These are phyloP conservation scores for Macaria notata DNA, from an alignment of 2,888 invertebrate species.

Conservation along the genomic window DNA sequence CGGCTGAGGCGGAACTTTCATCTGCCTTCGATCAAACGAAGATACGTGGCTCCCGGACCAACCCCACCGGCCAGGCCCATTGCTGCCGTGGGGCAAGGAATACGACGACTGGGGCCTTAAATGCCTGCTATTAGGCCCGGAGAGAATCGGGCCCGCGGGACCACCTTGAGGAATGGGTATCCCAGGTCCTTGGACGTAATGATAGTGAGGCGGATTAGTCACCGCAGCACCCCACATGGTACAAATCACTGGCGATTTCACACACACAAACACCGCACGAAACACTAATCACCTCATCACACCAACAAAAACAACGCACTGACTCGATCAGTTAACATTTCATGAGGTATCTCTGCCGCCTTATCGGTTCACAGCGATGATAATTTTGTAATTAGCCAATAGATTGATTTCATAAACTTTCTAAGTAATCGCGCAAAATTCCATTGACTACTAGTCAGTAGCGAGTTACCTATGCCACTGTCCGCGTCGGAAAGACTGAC, in stretches of 20 bases:
- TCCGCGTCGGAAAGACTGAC: slow-evolving; percentile 74
- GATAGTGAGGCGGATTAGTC: slow-evolving; percentile 72
- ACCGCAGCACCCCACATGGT: slow-evolving; percentile 78
- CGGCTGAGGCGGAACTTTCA: slow-evolving; percentile 74
- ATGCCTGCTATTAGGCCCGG: slow-evolving; percentile 64
- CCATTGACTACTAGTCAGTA: slow-evolving; percentile 57
- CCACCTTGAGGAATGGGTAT: slow-evolving; percentile 58
- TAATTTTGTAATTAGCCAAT: slow-evolving; percentile 62
- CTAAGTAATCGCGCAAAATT: slow-evolving; percentile 60
- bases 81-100: slow-evolving; percentile 80
- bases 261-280: slow-evolving; percentile 56
- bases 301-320: slow-evolving; percentile 57
- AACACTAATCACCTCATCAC: slow-evolving; percentile 67
- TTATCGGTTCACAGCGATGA: slow-evolving; percentile 59
- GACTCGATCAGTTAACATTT: slow-evolving; percentile 54
- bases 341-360: slow-evolving; percentile 48
- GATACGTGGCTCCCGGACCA: slow-evolving; percentile 79
- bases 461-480: slow-evolving; percentile 70
- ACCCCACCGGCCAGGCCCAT: slow-evolving; percentile 80
- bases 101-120: slow-evolving; percentile 76
- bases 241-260: slow-evolving; percentile 47
- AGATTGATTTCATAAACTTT: slow-evolving; percentile 50
- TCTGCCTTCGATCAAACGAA: slow-evolving; percentile 74
- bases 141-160: slow-evolving; percentile 64
- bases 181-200: slow-evolving; percentile 67